Percentiles rank a stretch among this genome's conserved stretches.
phyloP scores from a whole-genome alignment of 2,113 vertebrate species.

The Thalassarche chlororhynchos region DNA sequence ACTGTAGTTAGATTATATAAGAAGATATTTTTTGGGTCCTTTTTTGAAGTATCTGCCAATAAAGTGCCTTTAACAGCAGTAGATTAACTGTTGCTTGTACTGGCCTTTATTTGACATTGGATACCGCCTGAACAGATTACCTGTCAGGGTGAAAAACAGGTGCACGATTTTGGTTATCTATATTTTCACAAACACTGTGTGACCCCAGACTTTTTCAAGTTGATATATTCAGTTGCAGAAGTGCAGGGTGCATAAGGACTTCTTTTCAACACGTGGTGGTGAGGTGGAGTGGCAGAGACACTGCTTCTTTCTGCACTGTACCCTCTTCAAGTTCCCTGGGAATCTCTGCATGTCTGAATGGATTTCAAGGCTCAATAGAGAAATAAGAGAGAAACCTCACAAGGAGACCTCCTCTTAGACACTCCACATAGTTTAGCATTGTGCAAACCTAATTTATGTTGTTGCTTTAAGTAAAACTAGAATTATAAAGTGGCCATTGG shows the following conservation, averaged over 20 bases:
- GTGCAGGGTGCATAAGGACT: neutral
- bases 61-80: neutral
- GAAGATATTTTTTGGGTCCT: neutral
- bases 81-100: neutral
- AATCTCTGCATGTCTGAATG: neutral
- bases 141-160: neutral
- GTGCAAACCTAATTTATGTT: neutral
- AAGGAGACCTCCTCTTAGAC: neutral
- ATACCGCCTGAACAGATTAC: neutral
- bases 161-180: neutral
- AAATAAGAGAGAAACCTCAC: neutral
- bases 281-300: neutral
- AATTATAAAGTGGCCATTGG: neutral
- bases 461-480: neutral
- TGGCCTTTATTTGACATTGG: neutral
- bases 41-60: neutral
- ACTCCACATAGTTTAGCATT: neutral
- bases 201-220: neutral
- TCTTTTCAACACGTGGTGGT: neutral
- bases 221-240: neutral
- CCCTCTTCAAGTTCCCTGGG: neutral
- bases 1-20: neutral
- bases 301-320: neutral
- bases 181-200: neutral
- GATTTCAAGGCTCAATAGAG: neutral